These are phyloP conservation scores for Trissolcus basalis DNA, from an alignment of 1,140 invertebrate genomes.

Conservation along the genomic window DNA sequence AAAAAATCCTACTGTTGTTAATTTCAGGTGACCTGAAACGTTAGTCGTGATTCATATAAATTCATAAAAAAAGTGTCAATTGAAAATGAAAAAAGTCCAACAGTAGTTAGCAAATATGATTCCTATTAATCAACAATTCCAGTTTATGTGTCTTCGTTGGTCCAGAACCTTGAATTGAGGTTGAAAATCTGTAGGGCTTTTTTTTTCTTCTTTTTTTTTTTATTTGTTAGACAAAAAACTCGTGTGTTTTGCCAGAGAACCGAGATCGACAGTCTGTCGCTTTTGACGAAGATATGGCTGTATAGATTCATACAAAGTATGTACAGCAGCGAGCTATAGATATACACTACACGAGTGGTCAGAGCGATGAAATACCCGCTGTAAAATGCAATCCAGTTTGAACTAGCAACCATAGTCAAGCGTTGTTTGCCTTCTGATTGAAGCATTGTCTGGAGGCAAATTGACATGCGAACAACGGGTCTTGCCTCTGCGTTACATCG, in stretches of 20 bases:
- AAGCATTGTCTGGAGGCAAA: constrained; percentile 70
- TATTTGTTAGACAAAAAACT: constrained; percentile 20
- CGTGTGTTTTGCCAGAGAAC: constrained; percentile 9
- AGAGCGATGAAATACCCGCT: constrained; percentile 46
- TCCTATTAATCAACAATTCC: constrained; percentile 43
- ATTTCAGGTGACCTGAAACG: no score
- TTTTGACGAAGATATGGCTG: constrained; percentile 42
- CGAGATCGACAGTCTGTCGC: constrained; percentile 42
- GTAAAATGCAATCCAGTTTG: constrained; percentile 68
- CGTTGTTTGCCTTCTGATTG: constrained; percentile 72
- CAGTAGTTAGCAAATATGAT: constrained; percentile 38
- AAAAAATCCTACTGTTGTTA: no score
- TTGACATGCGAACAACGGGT: constrained; percentile 67
- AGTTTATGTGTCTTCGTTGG: constrained; percentile 22
- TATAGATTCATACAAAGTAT: constrained; percentile 27
- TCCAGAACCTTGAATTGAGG: constrained; percentile 8
- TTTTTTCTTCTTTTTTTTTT: no score
- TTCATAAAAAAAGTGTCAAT: no score
- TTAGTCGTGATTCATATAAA: no score
- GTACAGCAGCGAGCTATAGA: constrained; percentile 19
- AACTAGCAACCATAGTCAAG: constrained; percentile 42
- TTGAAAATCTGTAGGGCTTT: constrained; percentile 24
- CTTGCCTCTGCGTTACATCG: constrained; percentile 58
- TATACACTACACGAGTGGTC: constrained; percentile 16
- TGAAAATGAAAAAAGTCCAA: constrained; percentile 8